Conservation (phyloP, 2,888 invertebrate genomes). For the Drosophila percnosoma region DNA sequence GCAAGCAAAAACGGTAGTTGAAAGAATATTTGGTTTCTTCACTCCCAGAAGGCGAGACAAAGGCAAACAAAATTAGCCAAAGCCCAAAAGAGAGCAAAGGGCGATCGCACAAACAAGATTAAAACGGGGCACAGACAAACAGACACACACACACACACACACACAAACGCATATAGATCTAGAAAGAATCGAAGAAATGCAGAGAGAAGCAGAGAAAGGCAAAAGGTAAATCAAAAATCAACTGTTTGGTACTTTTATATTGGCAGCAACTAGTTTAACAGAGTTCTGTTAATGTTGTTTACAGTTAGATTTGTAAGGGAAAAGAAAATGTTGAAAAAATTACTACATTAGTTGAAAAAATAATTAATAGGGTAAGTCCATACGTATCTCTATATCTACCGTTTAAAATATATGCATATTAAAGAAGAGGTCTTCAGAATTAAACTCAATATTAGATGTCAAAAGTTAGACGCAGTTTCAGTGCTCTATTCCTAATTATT, state of each 20-base stretch:
- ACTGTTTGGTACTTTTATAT: constrained; percentile 1
- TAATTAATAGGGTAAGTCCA: background rate
- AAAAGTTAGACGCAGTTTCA: background rate
- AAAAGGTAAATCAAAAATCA: constrained; percentile 36
- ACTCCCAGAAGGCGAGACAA: constrained; percentile 51
- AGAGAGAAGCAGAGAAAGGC: constrained; percentile 27
- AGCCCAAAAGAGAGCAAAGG: constrained; percentile 67
- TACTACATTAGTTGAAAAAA: background rate
- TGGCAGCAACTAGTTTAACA: constrained; percentile 12
- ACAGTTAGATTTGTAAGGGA: constrained; percentile 10
- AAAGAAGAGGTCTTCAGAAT: background rate
- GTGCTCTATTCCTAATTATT: background rate
- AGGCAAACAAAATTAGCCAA: constrained; percentile 73
- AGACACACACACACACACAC: constrained; percentile 5
- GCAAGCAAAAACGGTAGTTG: constrained; percentile 51
- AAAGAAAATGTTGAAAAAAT: background rate
- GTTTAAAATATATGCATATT: background rate
- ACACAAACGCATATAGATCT: constrained; percentile 7
- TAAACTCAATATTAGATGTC: background rate
- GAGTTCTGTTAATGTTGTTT: background rate
- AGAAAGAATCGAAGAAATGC: constrained; percentile 10
- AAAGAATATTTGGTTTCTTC: constrained; percentile 41
- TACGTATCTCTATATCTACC: background rate
- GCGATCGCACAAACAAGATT: constrained; percentile 78
- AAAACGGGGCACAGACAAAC: constrained; percentile 32